A percentile compares a stretch with the other conserved stretches of the same genome.
These are phyloP conservation scores for Gorsachius goisagi DNA, from an alignment of 2,113 vertebrate species.

Conservation along the genomic window DNA sequence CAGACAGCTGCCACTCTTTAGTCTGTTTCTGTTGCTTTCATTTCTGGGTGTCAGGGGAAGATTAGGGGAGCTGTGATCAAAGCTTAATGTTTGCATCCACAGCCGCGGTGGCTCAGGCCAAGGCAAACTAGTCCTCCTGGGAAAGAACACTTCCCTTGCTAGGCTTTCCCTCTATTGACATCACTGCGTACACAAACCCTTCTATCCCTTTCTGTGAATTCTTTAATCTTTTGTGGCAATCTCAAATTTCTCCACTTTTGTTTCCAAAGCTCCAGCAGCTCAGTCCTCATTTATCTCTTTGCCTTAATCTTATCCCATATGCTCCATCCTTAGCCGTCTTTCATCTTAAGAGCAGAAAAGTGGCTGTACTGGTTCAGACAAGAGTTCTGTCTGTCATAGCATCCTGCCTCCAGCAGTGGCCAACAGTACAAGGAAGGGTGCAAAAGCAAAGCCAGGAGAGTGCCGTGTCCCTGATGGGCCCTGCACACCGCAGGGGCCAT, in stretches of 20 bases:
- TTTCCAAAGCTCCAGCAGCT: neutral
- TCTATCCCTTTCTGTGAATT: neutral
- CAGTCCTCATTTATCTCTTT: neutral
- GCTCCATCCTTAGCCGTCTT: neutral
- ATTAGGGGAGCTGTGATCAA: slow-evolving; percentile 12
- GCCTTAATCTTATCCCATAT: neutral
- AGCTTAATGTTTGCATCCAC: neutral
- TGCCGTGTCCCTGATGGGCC: neutral
- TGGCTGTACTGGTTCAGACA: neutral
- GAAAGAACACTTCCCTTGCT: neutral
- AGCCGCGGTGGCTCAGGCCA: neutral
- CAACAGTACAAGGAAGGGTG: neutral
- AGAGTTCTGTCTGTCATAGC: neutral
- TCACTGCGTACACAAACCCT: neutral
- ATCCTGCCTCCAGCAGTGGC: neutral
- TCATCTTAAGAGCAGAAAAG: neutral
- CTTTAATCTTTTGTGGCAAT: neutral
- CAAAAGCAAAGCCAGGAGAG: neutral
- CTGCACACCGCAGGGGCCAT: neutral
- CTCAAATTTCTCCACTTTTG: neutral
- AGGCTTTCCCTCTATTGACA: neutral
- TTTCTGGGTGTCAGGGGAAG: slow-evolving; percentile 1
- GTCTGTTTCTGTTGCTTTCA: neutral
- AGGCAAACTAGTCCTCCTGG: slow-evolving; percentile 1
- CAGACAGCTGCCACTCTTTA: neutral